These are phyloP conservation scores for Glandiceps talaboti DNA, from an alignment of 53 echinoderm and acorn worm species.

Conservation along the genomic window DNA sequence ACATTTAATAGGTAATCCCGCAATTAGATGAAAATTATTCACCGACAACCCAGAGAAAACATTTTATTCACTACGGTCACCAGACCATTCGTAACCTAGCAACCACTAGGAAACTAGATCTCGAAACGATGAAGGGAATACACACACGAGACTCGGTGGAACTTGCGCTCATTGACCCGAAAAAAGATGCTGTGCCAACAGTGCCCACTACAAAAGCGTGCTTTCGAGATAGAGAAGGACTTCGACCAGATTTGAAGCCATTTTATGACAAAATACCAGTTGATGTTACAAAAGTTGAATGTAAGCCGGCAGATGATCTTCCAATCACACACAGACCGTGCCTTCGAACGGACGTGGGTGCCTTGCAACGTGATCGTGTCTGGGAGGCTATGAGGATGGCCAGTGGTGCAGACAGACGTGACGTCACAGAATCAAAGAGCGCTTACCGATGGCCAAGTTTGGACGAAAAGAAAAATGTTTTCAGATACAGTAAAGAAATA, in stretches of 20 bases:
- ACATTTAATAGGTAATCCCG: no score
- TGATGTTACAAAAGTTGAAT: not conserved
- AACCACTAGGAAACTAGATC: conserved; percentile 21
- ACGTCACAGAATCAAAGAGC: not conserved
- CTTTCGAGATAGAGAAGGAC: not conserved
- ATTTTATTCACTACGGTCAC: conserved; percentile 20
- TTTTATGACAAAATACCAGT: not conserved
- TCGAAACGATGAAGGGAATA: conserved; percentile 26
- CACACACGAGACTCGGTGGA: conserved; percentile 39
- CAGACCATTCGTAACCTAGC: conserved; percentile 19
- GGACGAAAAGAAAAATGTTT: not conserved
- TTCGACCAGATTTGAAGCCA: not conserved
- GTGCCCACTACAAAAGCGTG: not conserved
- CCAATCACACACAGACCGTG: not conserved
- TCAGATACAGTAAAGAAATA: not conserved
- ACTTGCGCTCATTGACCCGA: conserved; percentile 14
- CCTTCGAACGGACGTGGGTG: not conserved
- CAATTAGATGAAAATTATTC: no score
- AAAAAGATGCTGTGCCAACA: not conserved
- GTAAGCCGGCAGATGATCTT: no score
- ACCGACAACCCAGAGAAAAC: conserved; percentile 37
- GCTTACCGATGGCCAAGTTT: not conserved
- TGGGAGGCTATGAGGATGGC: not conserved
- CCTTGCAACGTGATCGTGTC: not conserved
- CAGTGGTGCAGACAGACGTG: not conserved